Conservation (phyloP, 1,140 invertebrate species). For the Littorina saxatilis region DNA sequence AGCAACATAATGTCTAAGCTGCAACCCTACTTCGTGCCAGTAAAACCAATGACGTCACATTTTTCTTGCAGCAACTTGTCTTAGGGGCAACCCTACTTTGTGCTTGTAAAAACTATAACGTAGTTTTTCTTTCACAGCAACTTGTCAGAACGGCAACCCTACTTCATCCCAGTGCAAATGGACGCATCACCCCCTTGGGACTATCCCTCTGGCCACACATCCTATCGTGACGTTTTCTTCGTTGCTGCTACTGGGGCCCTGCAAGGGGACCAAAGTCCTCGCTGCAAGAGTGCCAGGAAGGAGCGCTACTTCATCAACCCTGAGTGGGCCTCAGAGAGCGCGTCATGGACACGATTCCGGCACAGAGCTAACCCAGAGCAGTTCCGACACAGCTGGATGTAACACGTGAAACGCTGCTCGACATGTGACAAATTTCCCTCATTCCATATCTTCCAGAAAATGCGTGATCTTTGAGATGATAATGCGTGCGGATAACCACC, state of each 20-base stretch:
- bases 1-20: too few species aligned
- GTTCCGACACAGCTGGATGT: conserved; percentile 13
- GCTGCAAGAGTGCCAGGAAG: background rate
- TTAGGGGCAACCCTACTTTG: too few species aligned
- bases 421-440: too few species aligned
- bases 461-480: too few species aligned
- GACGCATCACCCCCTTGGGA: background rate
- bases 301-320: conserved; percentile 19
- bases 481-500: too few species aligned
- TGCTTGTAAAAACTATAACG: too few species aligned
- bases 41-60: too few species aligned
- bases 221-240: background rate
- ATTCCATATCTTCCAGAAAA: too few species aligned
- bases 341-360: background rate
- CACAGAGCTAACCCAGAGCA: background rate
- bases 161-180: background rate
- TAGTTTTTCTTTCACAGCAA: background rate
- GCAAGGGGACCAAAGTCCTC: background rate
- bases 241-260: background rate
- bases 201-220: background rate
- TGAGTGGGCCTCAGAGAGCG: background rate
- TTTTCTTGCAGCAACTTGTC: too few species aligned
- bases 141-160: background rate
- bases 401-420: too few species aligned
- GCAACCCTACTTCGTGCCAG: too few species aligned